Percentiles rank a stretch among this genome's conserved stretches.
Conservation (phyloP, 2,888 invertebrate genomes). For the Sycophila texana region DNA sequence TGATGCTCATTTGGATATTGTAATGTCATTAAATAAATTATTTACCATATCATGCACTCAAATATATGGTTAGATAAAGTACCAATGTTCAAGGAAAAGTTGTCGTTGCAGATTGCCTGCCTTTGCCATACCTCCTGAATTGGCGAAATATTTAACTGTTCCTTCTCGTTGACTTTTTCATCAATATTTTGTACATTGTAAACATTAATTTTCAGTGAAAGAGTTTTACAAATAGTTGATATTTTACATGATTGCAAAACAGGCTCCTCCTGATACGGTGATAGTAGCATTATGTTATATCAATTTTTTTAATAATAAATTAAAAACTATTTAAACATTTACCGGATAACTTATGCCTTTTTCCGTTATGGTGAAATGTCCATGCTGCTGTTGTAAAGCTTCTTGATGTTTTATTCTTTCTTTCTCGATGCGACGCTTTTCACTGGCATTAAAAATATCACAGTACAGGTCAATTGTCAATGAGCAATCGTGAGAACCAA, state of each 20-base stretch:
- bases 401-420: constrained; percentile 64
- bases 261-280: constrained; percentile 64
- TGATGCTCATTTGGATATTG: not conserved
- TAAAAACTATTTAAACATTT: constrained; percentile 50
- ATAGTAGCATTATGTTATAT: not conserved
- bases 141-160: constrained; percentile 69
- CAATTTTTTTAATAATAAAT: constrained; percentile 1
- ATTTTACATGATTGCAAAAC: constrained; percentile 63
- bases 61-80: constrained; percentile 63
- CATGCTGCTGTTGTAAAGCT: constrained; percentile 64
- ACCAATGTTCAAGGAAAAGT: constrained; percentile 53
- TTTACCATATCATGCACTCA: constrained; percentile 69
- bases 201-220: constrained; percentile 58
- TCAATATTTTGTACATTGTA: constrained; percentile 66
- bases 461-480: constrained; percentile 69
- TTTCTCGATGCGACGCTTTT: constrained; percentile 70
- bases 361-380: constrained; percentile 74
- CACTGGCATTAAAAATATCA: constrained; percentile 71
- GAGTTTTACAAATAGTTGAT: constrained; percentile 63
- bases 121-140: constrained; percentile 38
- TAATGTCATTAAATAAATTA: constrained; percentile 3
- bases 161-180: constrained; percentile 60
- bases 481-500: constrained; percentile 69
- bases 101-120: constrained; percentile 9
- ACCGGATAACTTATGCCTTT: constrained; percentile 70